A percentile compares a stretch with the other conserved stretches of the same genome.
phyloP scores from a whole-genome alignment of 2,113 vertebrate species.

The Columba janthina region DNA sequence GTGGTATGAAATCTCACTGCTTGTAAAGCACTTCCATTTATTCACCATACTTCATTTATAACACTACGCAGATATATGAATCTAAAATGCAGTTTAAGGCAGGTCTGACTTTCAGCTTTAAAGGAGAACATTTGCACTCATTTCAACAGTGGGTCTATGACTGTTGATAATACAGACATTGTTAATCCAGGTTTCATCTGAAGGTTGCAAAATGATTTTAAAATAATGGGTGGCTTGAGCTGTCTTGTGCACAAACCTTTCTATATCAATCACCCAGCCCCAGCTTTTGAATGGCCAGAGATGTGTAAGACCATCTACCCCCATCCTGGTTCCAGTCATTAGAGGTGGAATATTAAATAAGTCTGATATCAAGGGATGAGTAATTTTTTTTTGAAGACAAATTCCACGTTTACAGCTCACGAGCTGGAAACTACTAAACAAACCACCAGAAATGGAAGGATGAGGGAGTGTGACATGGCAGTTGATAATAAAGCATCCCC shows the following conservation, averaged over 20 bases:
- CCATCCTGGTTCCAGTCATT: background rate
- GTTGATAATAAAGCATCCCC: background rate
- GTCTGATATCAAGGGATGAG: background rate
- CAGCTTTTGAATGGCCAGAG: background rate
- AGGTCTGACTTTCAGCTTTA: background rate
- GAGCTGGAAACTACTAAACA: background rate
- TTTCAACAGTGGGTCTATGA: background rate
- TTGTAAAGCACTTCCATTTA: background rate
- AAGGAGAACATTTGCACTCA: background rate
- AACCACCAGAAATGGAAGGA: background rate
- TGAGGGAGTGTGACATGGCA: background rate
- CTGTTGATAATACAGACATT: background rate
- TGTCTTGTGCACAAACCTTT: background rate
- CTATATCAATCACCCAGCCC: background rate
- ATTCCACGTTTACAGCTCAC: accelerated
- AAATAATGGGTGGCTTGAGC: background rate
- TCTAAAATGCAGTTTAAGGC: background rate
- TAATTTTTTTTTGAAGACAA: background rate
- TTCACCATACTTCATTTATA: background rate
- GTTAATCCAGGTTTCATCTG: background rate
- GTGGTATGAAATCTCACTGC: background rate
- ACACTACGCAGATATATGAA: background rate
- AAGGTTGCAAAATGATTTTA: background rate
- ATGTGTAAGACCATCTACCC: background rate
- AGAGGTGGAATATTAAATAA: background rate